Evolutionary conservation across 2,888 invertebrate species (phyloP), one percentile per base, ranked within the genome.

Genomic region (Netelia virgata): DNA sequence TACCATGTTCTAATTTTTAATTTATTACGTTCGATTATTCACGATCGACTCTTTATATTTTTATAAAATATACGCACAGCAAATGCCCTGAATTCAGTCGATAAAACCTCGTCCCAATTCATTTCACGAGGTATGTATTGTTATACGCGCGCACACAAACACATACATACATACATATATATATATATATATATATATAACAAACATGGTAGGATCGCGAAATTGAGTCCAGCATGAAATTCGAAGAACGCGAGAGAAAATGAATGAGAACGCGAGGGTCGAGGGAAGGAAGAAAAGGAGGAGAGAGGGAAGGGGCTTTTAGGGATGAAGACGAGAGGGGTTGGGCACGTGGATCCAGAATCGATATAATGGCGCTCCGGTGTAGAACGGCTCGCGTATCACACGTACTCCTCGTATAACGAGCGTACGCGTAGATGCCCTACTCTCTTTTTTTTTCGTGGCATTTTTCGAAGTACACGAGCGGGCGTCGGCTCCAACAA

Each of bases 211-310:
- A 3, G 61, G 36, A 68, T 73, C 23, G 83, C 5, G 69, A 47
- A 83, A 74, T 83, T 72, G 50, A 47, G 63, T 77, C 41, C 16
- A 18, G 20, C 20, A 50, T 61, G 50, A 68, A 83, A 79, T 75
- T 75, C 70, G 53, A 80, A 83, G 72, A 72, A 66, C 61, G 80
- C 36, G 57, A 53, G 36, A 36, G 36, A 68, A 66, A 57, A 70
- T 70, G 50, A 74, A 57, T 41, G 61, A n/a, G 55, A 55, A 14
- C 11, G n/a, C 18, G 36, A 64, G 64, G 55, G 55, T 36, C 28
- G 23, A 53, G n/a, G 28, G 28, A 14, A 43, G 57, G 14, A 53
- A 77, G 20, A 68, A 55, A 55, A 41, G 5, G 20, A 43, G 55
- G 57, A 47, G n/a, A 59, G 28, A 43, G 18, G n/a, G 61, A 43